Evolutionary conservation across 2,113 vertebrate genomes (phyloP).

Genomic region (Stigmatopora argus): DNA sequence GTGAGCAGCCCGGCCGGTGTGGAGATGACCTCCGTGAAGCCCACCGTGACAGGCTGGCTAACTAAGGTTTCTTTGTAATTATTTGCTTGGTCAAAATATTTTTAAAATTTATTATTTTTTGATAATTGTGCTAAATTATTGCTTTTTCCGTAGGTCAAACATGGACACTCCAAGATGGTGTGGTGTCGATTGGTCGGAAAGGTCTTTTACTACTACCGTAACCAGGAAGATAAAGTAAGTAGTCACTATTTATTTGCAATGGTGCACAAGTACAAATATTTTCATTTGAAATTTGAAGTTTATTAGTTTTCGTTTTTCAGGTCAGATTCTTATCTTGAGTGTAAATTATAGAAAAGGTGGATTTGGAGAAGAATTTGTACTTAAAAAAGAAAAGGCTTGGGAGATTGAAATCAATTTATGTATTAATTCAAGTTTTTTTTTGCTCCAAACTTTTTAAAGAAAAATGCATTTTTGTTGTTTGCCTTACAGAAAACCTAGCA

Average conservation of each 20-base stretch:
- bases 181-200: conserved; percentile 83
- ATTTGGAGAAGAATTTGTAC: no score
- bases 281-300: not conserved
- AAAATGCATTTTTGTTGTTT: no score
- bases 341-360: no score
- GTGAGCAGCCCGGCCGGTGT: conserved; percentile 66
- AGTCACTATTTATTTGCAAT: not conserved
- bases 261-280: not conserved
- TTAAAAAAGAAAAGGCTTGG: no score
- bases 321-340: no score
- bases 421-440: no score
- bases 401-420: no score
- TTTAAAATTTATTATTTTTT: not conserved
- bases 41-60: conserved; percentile 80
- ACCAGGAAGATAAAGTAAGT: conserved; percentile 83
- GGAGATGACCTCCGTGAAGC: conserved; percentile 68
- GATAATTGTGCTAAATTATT: not conserved
- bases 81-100: not conserved
- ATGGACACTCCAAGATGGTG: conserved; percentile 85
- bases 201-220: conserved; percentile 81
- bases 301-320: no score
- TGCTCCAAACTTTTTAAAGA: no score
- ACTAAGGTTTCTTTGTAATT: conserved; percentile 74
- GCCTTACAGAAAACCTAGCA: no score
- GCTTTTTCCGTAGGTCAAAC: conserved; percentile 75